Conservation (phyloP, 2,113 vertebrate genomes). For the Pycnonotus jocosus region DNA sequence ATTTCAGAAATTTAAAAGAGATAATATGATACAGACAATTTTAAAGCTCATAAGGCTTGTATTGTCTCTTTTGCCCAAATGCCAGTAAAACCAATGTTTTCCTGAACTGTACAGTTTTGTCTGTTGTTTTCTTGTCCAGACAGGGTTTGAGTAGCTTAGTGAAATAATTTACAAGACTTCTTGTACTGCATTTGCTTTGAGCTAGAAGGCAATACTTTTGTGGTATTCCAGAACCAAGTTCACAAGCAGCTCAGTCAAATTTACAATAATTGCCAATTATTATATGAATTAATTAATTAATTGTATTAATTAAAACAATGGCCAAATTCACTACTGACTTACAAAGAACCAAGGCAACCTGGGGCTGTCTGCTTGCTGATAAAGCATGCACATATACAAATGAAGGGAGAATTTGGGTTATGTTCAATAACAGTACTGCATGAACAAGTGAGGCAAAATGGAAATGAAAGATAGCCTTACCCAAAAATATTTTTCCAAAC, state of each 20-base stretch:
- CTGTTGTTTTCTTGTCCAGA: neutral
- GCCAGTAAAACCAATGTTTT: neutral
- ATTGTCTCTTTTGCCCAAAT: neutral
- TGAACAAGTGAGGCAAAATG: neutral
- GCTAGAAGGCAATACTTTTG: neutral
- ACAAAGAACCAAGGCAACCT: neutral
- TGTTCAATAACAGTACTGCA: neutral
- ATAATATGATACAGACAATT: neutral
- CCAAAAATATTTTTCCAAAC: neutral
- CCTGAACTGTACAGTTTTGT: neutral
- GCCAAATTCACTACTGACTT: neutral
- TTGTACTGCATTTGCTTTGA: neutral
- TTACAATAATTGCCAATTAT: neutral
- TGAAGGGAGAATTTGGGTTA: neutral
- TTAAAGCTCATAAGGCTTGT: neutral
- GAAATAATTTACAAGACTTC: neutral
- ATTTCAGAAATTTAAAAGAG: neutral
- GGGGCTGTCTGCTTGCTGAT: neutral
- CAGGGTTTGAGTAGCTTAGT: neutral
- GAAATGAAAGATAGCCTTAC: neutral
- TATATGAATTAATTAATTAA: no score
- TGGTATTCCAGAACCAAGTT: neutral
- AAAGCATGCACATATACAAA: neutral
- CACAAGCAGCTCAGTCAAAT: neutral
- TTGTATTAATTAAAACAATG: neutral